phyloP scores from a whole-genome alignment of 1,140 invertebrate species.

The Drosophila bocki region DNA sequence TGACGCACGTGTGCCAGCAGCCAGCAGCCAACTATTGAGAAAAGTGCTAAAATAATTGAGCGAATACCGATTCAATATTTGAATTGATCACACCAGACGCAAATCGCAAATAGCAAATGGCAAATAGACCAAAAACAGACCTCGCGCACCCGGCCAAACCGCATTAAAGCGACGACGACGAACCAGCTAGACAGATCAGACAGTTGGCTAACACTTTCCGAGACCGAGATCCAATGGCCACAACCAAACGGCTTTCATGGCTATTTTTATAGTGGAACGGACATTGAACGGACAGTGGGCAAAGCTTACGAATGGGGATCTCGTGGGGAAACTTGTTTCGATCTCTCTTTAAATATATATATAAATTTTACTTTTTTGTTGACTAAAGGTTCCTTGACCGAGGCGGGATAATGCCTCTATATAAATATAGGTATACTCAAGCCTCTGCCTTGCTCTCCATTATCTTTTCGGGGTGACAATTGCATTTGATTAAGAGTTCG shows the following conservation, averaged over 20 bases:
- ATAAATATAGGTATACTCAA: constrained; percentile 9
- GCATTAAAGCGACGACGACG: constrained; percentile 9
- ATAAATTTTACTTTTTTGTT: neutral
- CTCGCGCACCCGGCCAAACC: constrained; percentile 40
- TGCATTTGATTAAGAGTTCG: constrained; percentile 64
- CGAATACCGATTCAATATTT: constrained; percentile 55
- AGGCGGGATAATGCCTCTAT: constrained; percentile 8
- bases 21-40: constrained; percentile 36
- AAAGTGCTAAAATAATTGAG: constrained; percentile 55
- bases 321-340: constrained; percentile 60
- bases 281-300: constrained; percentile 63
- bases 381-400: constrained; percentile 64
- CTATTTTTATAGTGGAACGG: constrained; percentile 73
- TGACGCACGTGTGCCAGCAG: constrained; percentile 27
- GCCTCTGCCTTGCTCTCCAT: neutral
- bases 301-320: constrained; percentile 15
- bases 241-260: constrained; percentile 62
- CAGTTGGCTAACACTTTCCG: constrained; percentile 50
- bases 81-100: constrained; percentile 53
- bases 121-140: constrained; percentile 15
- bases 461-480: constrained; percentile 44
- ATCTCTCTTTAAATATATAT: neutral
- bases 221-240: constrained; percentile 19
- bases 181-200: constrained; percentile 28
- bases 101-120: constrained; percentile 14